Evolutionary conservation across 2,888 invertebrate genomes (phyloP).

Genomic region (Campoplex capitator): DNA sequence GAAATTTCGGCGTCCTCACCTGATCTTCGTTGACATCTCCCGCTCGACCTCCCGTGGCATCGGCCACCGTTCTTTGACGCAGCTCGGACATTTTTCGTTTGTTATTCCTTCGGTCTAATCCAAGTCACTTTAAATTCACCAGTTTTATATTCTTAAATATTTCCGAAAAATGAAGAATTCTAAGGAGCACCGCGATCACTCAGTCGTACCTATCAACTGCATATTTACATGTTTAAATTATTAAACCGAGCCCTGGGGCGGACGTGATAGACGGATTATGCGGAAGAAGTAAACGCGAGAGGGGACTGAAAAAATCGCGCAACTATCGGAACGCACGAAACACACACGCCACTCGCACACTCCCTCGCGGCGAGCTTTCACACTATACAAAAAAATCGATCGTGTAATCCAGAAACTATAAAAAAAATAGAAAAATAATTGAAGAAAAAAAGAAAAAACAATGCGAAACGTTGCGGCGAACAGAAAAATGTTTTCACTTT

Average conservation of each 20-base stretch:
- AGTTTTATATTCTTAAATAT: neutral
- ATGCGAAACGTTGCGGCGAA: neutral
- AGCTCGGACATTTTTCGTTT: slow-evolving; percentile 80
- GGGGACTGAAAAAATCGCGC: slow-evolving; percentile 68
- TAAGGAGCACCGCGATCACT: slow-evolving; percentile 73
- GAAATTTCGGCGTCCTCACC: slow-evolving; percentile 73
- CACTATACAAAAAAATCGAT: slow-evolving; percentile 77
- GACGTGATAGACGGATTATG: slow-evolving; percentile 77
- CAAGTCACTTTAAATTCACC: slow-evolving; percentile 37
- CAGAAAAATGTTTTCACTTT: neutral
- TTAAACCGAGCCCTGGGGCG: slow-evolving; percentile 72
- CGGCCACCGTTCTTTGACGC: slow-evolving; percentile 80
- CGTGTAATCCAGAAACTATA: slow-evolving; percentile 36
- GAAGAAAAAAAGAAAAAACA: neutral
- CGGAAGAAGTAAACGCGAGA: slow-evolving; percentile 5
- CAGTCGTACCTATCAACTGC: slow-evolving; percentile 68
- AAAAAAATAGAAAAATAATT: neutral
- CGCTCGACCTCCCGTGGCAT: slow-evolving; percentile 75
- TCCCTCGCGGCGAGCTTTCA: slow-evolving; percentile 72
- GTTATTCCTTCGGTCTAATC: neutral
- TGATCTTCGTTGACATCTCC: slow-evolving; percentile 82
- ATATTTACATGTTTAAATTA: slow-evolving; percentile 81
- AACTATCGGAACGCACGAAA: slow-evolving; percentile 70
- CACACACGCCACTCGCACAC: slow-evolving; percentile 62
- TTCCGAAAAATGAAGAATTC: slow-evolving; percentile 60